Conservation (phyloP, 2,888 invertebrate species). For the Clivina fossor region DNA sequence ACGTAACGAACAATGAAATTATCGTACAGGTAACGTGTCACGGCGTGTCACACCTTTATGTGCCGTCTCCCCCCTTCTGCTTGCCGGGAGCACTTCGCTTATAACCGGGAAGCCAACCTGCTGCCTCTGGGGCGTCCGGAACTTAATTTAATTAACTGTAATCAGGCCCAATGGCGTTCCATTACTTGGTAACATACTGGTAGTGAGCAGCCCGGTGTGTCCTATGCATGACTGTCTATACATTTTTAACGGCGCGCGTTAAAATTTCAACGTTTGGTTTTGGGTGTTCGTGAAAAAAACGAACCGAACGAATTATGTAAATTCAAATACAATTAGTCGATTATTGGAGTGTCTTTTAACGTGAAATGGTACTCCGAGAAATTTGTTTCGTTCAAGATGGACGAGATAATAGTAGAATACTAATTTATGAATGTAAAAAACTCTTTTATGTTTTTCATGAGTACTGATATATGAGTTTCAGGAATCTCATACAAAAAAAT, state of each 20-base stretch:
- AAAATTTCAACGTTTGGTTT: slow-evolving; percentile 5
- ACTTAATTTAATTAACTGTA: slow-evolving; percentile 23
- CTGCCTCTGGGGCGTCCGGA: no score
- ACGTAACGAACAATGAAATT: slow-evolving; percentile 13
- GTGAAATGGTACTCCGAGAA: no score
- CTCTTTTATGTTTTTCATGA: no score
- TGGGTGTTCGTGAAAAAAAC: background rate
- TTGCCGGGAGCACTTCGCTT: no score
- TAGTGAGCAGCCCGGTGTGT: no score
- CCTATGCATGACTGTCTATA: no score
- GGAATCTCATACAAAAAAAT: no score
- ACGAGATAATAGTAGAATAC: no score
- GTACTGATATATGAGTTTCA: no score
- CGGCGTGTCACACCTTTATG: slow-evolving; percentile 5
- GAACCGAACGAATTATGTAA: slow-evolving; percentile 1
- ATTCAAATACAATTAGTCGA: slow-evolving; percentile 1
- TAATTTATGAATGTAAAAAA: no score
- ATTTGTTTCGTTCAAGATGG: no score
- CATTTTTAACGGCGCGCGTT: slow-evolving; percentile 6
- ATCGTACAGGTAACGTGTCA: background rate
- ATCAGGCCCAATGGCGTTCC: slow-evolving; percentile 14
- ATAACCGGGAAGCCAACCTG: background rate
- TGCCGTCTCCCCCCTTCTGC: background rate
- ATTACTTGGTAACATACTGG: background rate
- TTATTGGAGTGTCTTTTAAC: background rate